Conservation (phyloP, 2,113 vertebrate species). For the Regulus satrapa region DNA sequence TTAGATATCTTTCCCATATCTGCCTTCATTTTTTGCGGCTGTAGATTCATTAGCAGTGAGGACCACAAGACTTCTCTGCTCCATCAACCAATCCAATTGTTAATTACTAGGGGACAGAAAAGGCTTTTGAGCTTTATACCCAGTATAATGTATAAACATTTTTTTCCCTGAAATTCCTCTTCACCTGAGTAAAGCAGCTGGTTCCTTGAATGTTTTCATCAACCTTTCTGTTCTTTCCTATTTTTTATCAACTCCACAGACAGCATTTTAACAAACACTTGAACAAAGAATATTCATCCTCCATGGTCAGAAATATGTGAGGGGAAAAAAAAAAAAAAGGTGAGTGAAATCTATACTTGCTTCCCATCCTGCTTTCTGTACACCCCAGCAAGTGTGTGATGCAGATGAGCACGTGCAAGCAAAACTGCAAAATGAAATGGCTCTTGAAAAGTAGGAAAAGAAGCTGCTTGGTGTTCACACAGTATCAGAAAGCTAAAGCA, state of each 20-base stretch:
- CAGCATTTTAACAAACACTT: not conserved
- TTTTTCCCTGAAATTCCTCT: not conserved
- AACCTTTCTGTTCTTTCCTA: not conserved
- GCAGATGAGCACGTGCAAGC: not conserved
- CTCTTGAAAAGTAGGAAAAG: not conserved
- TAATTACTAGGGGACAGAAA: not conserved
- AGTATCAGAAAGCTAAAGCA: not conserved
- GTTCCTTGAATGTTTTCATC: not conserved
- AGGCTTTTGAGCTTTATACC: not conserved
- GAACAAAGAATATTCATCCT: not conserved
- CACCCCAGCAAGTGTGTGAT: fast-evolving
- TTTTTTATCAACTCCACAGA: not conserved
- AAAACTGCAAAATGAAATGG: not conserved
- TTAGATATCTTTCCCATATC: not conserved
- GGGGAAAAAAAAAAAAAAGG: not conserved
- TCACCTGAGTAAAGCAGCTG: not conserved
- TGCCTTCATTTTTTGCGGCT: not conserved
- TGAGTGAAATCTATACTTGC: not conserved
- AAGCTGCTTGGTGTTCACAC: not conserved
- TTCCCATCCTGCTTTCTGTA: not conserved
- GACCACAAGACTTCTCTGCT: not conserved
- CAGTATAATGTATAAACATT: not conserved
- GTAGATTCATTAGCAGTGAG: not conserved
- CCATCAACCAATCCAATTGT: not conserved
- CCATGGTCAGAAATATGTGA: not conserved